phyloP scores from a whole-genome alignment of 2,113 vertebrate species.

The Pelecanus crispus region DNA sequence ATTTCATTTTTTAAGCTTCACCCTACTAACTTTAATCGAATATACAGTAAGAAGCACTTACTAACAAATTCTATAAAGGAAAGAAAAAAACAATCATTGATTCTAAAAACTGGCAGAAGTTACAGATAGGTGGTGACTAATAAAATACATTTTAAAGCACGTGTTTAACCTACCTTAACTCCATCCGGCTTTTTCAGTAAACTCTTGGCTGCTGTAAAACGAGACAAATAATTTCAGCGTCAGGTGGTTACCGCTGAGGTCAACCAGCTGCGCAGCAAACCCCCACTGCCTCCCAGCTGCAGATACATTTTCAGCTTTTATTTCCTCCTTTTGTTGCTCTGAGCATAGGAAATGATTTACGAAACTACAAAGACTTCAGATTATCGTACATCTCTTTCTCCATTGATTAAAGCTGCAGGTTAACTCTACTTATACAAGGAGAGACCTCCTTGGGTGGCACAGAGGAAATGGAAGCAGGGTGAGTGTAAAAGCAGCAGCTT shows the following conservation, averaged over 20 bases:
- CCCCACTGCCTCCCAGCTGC: neutral
- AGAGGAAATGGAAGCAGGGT: neutral
- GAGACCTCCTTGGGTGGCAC: neutral
- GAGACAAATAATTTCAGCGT: slow-evolving; percentile 46
- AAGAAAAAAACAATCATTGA: neutral
- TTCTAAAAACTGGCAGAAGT: neutral
- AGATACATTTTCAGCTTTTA: neutral
- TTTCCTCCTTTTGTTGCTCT: neutral
- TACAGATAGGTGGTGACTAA: neutral
- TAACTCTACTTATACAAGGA: neutral
- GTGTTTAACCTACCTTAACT: slow-evolving; percentile 86
- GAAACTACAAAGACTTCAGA: neutral
- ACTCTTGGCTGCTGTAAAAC: slow-evolving; percentile 89
- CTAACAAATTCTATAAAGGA: neutral
- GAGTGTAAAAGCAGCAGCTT: neutral
- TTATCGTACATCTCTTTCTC: neutral
- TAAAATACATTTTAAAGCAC: neutral
- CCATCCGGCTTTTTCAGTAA: slow-evolving; percentile 93
- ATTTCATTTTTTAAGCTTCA: neutral
- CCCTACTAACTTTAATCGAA: neutral
- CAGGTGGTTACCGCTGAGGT: neutral
- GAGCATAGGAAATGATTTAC: neutral
- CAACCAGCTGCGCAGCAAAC: neutral
- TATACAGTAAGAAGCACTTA: neutral
- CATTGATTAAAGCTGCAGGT: neutral